Evolutionary conservation across 2,888 invertebrate species (phyloP), one percentile per base, ranked within the genome.

Genomic region (Camptogramma bilineatum): DNA sequence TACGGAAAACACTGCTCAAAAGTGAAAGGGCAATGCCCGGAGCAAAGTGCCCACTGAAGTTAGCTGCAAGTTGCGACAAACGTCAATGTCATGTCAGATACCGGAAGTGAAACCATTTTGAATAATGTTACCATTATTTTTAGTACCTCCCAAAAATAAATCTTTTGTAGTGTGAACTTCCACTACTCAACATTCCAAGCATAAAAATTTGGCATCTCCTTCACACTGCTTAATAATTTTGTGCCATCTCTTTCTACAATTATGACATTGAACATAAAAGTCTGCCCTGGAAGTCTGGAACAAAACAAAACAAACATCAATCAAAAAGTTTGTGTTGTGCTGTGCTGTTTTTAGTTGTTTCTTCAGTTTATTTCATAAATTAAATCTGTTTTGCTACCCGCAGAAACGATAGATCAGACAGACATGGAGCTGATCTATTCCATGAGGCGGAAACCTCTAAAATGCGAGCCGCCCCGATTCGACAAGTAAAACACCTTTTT

Each of bases 401-500:
- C 21, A 17, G 0, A 39, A 19, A 0, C 13, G 42, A n/a, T 18
- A n/a, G 13, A 52, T 7, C 19, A 28, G 47, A 16, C 50, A 19
- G 77, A 66, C 64, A 94, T 94, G 94, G 94, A 94, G 72, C 81
- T 94, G 48, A 85, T 94, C 67, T 94, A 93, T 77, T 93, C 94
- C 0, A 91, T 94, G 86, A 86, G 91, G 72, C 88, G 94, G 5
- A 94, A 92, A 75, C 91, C 93, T 56, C 73, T 93, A 10, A 94
- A 93, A 85, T 93, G 88, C 64, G 91, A 91, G 68, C 93, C 94
- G 10, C 93, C 93, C 7, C 87, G 91, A 57, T 90, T 90, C 71
- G 93, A 93, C 81, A 90, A 86, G 90, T 93, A 85, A 78, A 62
- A 61, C 51, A 46, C 42, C n/a, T 24, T 54, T 18, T 10, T n/a